These are phyloP conservation scores for Callorhinus ursinus DNA, from an alignment of 2,113 vertebrate genomes.

Conservation along the genomic window DNA sequence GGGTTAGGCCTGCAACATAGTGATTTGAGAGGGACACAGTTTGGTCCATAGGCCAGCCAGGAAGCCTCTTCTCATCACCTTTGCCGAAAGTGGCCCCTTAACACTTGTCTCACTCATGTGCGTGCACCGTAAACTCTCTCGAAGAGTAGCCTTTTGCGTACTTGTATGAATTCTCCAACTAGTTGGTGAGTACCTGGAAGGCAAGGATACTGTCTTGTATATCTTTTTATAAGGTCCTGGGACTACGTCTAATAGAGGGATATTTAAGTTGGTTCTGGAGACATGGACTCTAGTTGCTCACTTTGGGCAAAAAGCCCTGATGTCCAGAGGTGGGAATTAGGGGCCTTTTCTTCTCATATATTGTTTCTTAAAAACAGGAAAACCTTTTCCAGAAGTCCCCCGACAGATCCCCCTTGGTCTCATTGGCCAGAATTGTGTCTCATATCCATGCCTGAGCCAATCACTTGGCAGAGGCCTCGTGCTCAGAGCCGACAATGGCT, in stretches of 20 bases:
- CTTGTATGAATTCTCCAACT: neutral
- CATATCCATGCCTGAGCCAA: neutral
- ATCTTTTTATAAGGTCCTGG: neutral
- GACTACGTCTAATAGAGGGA: neutral
- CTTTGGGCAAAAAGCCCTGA: neutral
- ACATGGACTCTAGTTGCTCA: neutral
- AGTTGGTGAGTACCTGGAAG: neutral
- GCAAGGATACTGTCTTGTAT: neutral
- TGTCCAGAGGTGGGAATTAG: neutral
- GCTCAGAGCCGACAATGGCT: neutral
- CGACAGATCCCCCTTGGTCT: neutral
- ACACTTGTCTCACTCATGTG: no score
- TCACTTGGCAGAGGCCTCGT: neutral
- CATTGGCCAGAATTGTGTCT: neutral
- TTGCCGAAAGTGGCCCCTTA: neutral
- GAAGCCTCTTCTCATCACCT: neutral
- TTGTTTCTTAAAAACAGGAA: slow-evolving; percentile 28
- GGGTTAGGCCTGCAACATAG: neutral
- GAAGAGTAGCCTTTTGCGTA: neutral
- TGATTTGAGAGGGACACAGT: neutral
- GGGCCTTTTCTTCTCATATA: neutral
- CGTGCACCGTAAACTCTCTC: neutral
- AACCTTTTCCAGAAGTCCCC: neutral
- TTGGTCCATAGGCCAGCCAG: neutral
- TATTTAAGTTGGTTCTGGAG: neutral